Evolutionary conservation across 1,140 invertebrate species (phyloP), one percentile per base, ranked within the genome.

Genomic region (Ceratina australensis): DNA sequence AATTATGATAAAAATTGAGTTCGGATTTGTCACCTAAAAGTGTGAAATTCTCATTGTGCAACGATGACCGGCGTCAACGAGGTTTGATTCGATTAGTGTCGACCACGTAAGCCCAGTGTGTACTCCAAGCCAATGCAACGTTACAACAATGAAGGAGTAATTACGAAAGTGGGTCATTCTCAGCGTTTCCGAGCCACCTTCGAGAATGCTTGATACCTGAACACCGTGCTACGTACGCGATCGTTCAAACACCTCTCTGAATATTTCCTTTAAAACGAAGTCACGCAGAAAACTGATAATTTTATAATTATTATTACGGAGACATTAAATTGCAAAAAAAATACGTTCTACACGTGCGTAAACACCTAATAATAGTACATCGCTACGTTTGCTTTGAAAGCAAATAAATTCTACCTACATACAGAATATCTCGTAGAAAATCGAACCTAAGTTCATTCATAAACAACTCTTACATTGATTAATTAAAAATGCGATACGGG

Each of bases 121-220:
- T 24, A 75, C 72, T 63, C 63, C 15, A 42, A 69, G 61, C 69
- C 50, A 20, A 69, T 52, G 50, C 20, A 49, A n/a, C 57, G 72
- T 66, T 64, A 63, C 77, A 73, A 79, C 78, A 84, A 84, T 72
- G 82, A 81, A 65, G 16, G 79, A 65, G 57, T 78, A 78, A 84
- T 85, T 78, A 76, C 47, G 63, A 81, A 85, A 85, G 82, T 84
- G 56, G 83, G 83, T 63, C 83, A 52, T 69, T 72, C 60, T 59
- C 59, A 65, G 33, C 42, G 66, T 64, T 74, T 80, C 72, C 57
- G 65, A 65, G 61, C 28, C 57, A 72, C 57, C 71, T 82, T 83
- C 22, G 56, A 75, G 54, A 75, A 50, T 61, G 57, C n/a, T 49
- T 26, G 52, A 60, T 81, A 82, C 69, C 64, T 60, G 74, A 67